Evolutionary conservation across 2,113 vertebrate species (phyloP).

Genomic region (Athene noctua): DNA sequence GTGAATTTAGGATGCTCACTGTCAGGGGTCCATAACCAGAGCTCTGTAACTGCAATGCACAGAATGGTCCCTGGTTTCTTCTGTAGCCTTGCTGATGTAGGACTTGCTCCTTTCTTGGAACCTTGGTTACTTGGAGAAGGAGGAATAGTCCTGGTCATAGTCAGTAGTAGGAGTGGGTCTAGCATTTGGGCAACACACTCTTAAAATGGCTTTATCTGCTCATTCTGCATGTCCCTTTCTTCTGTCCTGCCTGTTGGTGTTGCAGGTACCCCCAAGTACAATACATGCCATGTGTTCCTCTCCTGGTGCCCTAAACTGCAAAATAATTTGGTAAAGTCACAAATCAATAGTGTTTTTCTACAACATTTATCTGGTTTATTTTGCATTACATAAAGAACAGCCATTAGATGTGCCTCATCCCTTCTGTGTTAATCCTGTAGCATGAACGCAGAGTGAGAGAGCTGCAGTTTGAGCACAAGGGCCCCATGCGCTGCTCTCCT

Average conservation of each 20-base stretch:
- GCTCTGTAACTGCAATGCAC: neutral
- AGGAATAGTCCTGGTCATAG: neutral
- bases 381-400: conserved; percentile 31
- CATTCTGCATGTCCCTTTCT: neutral
- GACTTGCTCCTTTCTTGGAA: neutral
- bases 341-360: neutral
- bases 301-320: neutral
- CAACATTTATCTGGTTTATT: conserved; percentile 12
- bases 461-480: neutral
- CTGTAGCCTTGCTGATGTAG: neutral
- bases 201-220: neutral
- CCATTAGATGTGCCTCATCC: conserved; percentile 16
- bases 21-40: neutral
- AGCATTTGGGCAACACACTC: neutral
- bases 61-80: neutral
- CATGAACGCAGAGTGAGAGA: neutral
- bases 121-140: neutral
- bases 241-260: neutral
- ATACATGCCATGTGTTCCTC: neutral
- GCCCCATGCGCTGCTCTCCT: neutral
- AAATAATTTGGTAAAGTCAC: neutral
- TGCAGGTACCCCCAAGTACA: neutral
- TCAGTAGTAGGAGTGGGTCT: neutral
- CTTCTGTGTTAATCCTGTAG: neutral
- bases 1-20: neutral